Percentiles rank a stretch among this genome's conserved stretches.
These are phyloP conservation scores for Bos indicus DNA, from an alignment of 2,113 vertebrate genomes.

Conservation along the genomic window DNA sequence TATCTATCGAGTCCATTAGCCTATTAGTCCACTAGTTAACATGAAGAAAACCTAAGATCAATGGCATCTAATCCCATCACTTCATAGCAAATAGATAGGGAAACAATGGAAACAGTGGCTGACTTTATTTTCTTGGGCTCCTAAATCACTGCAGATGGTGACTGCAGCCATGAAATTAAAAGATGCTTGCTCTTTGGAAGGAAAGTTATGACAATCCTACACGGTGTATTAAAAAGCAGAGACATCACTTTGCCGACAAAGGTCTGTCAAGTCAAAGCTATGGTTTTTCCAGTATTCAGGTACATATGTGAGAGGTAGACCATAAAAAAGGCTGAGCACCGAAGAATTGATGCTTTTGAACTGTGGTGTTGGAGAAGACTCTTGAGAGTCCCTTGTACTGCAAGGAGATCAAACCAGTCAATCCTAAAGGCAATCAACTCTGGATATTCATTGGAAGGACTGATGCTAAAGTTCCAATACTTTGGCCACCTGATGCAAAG, in stretches of 20 bases:
- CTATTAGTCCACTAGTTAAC: background rate
- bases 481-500: background rate
- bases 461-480: background rate
- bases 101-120: background rate
- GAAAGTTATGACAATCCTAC: background rate
- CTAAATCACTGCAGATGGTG: background rate
- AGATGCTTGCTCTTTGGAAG: background rate
- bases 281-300: background rate
- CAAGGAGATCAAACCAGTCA: background rate
- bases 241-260: background rate
- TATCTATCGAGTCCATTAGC: background rate
- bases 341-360: background rate
- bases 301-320: background rate
- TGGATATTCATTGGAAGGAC: background rate
- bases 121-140: background rate
- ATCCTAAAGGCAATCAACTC: background rate
- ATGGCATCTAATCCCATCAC: background rate
- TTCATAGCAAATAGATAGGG: background rate
- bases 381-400: background rate
- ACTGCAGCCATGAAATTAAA: background rate
- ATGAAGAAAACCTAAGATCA: background rate
- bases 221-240: background rate
- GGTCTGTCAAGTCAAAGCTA: background rate
- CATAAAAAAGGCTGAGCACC: background rate
- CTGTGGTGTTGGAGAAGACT: background rate